These are phyloP conservation scores for Halocynthia roretzi DNA, from an alignment of 23 tunicate species.

Conservation along the genomic window DNA sequence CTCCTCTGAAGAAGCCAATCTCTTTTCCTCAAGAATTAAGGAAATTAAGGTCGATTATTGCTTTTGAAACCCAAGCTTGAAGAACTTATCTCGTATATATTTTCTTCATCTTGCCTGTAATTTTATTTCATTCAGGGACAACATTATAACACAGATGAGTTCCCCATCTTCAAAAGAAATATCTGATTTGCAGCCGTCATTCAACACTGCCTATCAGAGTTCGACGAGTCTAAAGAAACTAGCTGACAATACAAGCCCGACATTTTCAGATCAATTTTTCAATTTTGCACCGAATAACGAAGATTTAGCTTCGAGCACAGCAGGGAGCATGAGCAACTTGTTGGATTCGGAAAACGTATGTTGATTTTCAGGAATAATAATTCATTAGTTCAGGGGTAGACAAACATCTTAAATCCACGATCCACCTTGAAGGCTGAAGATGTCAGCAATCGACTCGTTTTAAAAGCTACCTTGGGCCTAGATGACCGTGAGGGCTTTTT, in stretches of 20 bases:
- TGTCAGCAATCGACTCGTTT: too few species aligned
- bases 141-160: constrained; percentile 23
- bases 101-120: neutral
- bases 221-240: neutral
- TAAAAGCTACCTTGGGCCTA: too few species aligned
- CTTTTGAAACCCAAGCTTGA: neutral
- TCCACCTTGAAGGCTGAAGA: too few species aligned
- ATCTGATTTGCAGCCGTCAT: too few species aligned
- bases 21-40: constrained; percentile 17
- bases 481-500: too few species aligned
- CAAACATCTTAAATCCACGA: too few species aligned
- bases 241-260: constrained; percentile 11
- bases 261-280: constrained; percentile 15
- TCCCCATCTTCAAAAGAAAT: constrained; percentile 10
- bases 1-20: constrained; percentile 12
- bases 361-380: too few species aligned
- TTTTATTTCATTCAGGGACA: constrained; percentile 8
- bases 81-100: too few species aligned
- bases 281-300: constrained; percentile 4
- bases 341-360: constrained; percentile 5
- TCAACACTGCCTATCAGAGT: neutral
- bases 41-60: constrained; percentile 1
- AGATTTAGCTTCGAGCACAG: neutral
- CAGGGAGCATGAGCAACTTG: constrained; percentile 20
- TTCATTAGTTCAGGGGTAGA: too few species aligned